phyloP scores from a whole-genome alignment of 2,113 vertebrate genomes.

The Hiodon tergisus region DNA sequence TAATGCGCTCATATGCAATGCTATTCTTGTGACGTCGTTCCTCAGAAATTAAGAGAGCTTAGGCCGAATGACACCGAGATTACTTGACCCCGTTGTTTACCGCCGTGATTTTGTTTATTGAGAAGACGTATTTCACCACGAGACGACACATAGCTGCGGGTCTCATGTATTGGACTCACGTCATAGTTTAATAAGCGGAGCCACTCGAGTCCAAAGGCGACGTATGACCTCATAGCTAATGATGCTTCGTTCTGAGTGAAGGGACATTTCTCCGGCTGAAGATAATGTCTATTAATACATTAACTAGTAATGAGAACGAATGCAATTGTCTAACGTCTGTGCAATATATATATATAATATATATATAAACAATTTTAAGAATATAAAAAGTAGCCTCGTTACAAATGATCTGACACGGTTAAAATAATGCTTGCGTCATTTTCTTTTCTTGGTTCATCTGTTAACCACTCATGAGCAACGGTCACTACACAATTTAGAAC shows the following conservation, averaged over 20 bases:
- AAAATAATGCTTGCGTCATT: constrained; percentile 28
- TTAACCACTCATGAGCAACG: constrained; percentile 18
- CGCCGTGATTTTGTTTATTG: constrained; percentile 13
- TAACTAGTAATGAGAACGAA: not conserved
- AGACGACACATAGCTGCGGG: constrained; percentile 20
- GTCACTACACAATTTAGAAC: constrained; percentile 32
- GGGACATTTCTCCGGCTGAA: too few relatives aligned
- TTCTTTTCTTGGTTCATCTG: constrained; percentile 37
- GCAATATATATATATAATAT: not conserved
- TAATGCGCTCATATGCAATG: not conserved
- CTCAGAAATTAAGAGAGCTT: constrained; percentile 7
- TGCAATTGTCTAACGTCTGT: not conserved
- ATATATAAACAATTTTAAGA: not conserved
- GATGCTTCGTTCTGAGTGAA: constrained; percentile 4
- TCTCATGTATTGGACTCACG: not conserved
- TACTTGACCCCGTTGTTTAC: constrained; percentile 3
- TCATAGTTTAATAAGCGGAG: constrained; percentile 24
- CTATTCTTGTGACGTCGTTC: not conserved
- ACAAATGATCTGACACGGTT: not conserved
- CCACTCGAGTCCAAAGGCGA: constrained; percentile 1
- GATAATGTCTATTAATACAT: constrained; percentile 3
- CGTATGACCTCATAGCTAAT: constrained; percentile 16
- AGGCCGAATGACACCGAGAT: constrained; percentile 3
- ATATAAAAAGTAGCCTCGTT: not conserved
- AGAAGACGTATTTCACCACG: constrained; percentile 4